These are phyloP conservation scores for Drosophila testacea DNA, from an alignment of 2,888 invertebrate genomes.

Conservation along the genomic window DNA sequence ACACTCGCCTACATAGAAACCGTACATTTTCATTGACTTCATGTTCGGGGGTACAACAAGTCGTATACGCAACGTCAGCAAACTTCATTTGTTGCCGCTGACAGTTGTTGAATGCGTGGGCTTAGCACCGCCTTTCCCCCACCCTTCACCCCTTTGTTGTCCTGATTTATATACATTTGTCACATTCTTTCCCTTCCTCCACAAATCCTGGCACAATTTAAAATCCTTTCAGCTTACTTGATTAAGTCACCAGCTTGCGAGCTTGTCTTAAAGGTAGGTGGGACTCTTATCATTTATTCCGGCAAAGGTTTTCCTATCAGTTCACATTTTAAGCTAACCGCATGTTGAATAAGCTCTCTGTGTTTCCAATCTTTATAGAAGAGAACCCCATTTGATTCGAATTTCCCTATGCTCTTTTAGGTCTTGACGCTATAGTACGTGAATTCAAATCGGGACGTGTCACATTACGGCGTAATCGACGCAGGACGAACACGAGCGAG, in stretches of 20 bases:
- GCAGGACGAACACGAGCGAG: constrained; percentile 83
- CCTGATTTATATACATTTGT: constrained; percentile 70
- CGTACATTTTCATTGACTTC: constrained; percentile 61
- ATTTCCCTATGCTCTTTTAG: constrained; percentile 54
- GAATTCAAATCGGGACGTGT: constrained; percentile 85
- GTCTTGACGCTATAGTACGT: constrained; percentile 85
- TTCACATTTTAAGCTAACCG: constrained; percentile 52
- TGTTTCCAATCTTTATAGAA: neutral
- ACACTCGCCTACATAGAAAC: constrained; percentile 7
- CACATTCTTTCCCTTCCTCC: constrained; percentile 12
- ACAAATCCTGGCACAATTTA: constrained; percentile 40
- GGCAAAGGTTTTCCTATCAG: constrained; percentile 23
- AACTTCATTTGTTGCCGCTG: constrained; percentile 71
- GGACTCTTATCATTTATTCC: constrained; percentile 11
- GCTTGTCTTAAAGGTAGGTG: constrained; percentile 54
- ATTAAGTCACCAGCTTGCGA: constrained; percentile 21
- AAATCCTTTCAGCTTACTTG: constrained; percentile 44
- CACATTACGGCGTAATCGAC: constrained; percentile 83
- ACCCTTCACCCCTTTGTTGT: constrained; percentile 25
- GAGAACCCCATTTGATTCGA: neutral
- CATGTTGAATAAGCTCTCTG: constrained; percentile 50
- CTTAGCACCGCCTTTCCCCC: constrained; percentile 29
- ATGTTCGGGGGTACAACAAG: constrained; percentile 45
- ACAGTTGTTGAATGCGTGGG: constrained; percentile 66
- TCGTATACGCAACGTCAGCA: constrained; percentile 65